Evolutionary conservation across 2,888 invertebrate species (phyloP), one percentile per base, ranked within the genome.

Genomic region (Pristionchus arcanus): DNA sequence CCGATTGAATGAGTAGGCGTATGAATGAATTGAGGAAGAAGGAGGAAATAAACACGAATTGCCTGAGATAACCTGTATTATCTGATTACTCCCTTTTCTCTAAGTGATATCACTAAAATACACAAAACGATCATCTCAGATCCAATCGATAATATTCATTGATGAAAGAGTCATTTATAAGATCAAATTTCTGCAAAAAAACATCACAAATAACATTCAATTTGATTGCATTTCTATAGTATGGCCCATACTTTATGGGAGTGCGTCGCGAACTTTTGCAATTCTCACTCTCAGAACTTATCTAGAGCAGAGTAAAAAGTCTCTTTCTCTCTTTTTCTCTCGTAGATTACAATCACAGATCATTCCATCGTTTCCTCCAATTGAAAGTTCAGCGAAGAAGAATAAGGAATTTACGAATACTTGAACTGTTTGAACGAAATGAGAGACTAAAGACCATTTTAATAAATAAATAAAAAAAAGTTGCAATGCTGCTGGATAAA

Each of bases 351-450:
- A 81, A 81, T 81, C 81, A 81, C 81, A 81, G 81, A 81, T 81
- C 81, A 81, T 49, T 21, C 53, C 53, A 81, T 81, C 49, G 37
- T 31, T 63, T n/a, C 63, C 63, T n/a, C 63, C 63, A 71, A 71
- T 31, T 42, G 81, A 81, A 81, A 81, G n/a, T 81, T 81, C 28
- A 81, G 81, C 81, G 81, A 81, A 81, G 49, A 28, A 13, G 19
- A 34, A 31, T 25, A 28, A 68, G 2, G 19, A n/a, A 25, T 34
- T 49, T 53, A 2, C 42, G 81, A 53, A 53, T 53, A 81, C 53
- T 81, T 53, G 53, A 28, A 77, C 42, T 49, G 16, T 42, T 42
- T 77, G 28, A 34, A 34, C 19, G 31, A 9, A 77, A 31, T 13
- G 7, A 25, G 81, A 49, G 13, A 49, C 34, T 5, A 81, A 42